Conservation (phyloP, 2,888 invertebrate genomes). For the Podabrus alpinus region DNA sequence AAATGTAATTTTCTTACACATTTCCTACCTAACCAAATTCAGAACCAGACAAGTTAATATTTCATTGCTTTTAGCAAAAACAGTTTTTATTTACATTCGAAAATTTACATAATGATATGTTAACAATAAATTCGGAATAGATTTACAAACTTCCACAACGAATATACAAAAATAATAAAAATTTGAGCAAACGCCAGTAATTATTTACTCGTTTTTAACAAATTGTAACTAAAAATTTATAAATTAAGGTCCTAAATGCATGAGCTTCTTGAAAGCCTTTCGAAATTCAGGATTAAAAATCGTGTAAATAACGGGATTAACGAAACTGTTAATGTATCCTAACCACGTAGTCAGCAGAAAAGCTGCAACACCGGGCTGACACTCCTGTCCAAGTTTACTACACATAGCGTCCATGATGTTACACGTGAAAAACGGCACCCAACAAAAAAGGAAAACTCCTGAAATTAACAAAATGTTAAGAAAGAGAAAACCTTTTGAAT, state of each 20-base stretch:
- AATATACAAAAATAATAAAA: not conserved
- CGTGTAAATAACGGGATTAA: conserved; percentile 92
- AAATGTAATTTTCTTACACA: not conserved
- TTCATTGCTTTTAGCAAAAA: not conserved
- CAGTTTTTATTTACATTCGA: conserved; percentile 19
- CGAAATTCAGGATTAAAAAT: conserved; percentile 97
- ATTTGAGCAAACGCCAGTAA: conserved; percentile 21
- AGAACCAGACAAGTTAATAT: not conserved
- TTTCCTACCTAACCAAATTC: not conserved
- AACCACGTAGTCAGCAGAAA: conserved; percentile 97
- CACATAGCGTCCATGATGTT: conserved; percentile 97
- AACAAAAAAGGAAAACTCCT: conserved; percentile 98
- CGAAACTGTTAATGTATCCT: conserved; percentile 96
- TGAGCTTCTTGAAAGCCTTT: conserved; percentile 95
- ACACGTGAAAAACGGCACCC: conserved; percentile 99
- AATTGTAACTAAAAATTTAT: not conserved
- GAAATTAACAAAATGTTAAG: conserved; percentile 35
- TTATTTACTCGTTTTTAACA: not conserved
- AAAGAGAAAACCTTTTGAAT: conserved; percentile 44
- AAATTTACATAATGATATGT: conserved; percentile 46
- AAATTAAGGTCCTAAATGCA: conserved; percentile 64
- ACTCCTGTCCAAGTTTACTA: conserved; percentile 78
- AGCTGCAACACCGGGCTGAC: conserved; percentile 83
- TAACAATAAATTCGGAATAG: conserved; percentile 50
- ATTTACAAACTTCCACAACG: conserved; percentile 2